Evolutionary conservation across 2,797 vertebrate genomes (phyloP), one percentile per base, ranked within the genome.

Genomic region (Gymnopithys bicolor): DNA sequence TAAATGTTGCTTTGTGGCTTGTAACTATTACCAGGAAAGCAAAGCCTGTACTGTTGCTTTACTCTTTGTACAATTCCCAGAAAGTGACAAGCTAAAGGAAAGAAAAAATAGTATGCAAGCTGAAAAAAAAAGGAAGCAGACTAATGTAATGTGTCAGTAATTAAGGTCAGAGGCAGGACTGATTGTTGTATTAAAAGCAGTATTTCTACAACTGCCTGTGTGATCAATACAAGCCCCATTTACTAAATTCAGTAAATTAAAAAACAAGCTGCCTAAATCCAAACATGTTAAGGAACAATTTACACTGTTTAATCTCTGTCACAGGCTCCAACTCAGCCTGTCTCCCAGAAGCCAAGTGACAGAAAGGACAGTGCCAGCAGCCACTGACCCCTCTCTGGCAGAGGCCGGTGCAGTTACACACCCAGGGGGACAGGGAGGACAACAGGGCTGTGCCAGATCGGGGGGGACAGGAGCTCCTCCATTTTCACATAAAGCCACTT

Each of bases 351-450:
- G 53, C 41, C 69, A 73, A 66, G 19, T 48, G n/a, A 52, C 76
- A 74, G 37, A 11, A 60, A 80, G 64, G 7, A 8, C 39, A 3
- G n/a, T 43, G 84, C 53, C 75, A 89, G 84, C 8, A 88, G 23
- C 58, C 43, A 70, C 4, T 1, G 52, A 41, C 75, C 67, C 78
- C 79, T 13, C 64, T 77, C 59, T 43, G 32, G 52, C 10, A 71
- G 55, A 37, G 10, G 67, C 49, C 33, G 52, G 24, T 13, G 22
- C 39, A 28, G 22, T 32, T 9, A 27, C 1, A 28, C 49, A 18
- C 43, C 28, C 0, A 48, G 43, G 24, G 24, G 82, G 43, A 32
- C 1, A 25, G 0, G 0, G 51, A 84, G 63, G 51, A 35, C 41
- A 75, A 23, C 19, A 52, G 51, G 5, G 21, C 21, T 41, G 68